Base-by-base conservation (phyloP, 1,140 invertebrate genomes). In the Aethina tumida region DNA sequence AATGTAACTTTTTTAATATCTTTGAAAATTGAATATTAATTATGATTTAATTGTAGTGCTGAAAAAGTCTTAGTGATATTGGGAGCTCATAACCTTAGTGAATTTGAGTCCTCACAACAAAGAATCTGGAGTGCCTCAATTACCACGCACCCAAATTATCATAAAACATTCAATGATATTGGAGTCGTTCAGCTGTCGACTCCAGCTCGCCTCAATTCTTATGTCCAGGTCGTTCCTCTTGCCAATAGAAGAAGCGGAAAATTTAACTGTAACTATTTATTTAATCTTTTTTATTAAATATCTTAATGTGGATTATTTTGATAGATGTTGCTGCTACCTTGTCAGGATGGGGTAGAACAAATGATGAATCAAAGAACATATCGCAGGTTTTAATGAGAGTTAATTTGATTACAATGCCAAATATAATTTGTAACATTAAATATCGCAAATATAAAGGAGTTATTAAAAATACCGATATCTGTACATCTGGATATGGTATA, bases 31-130 rank as follows among this genome's bases (percentile, higher is more conserved):
- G n/a, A n/a, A n/a, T n/a, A n/a, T n/a, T n/a, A n/a, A n/a, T n/a
- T n/a, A n/a, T n/a, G n/a, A n/a, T n/a, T n/a, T n/a, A n/a, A n/a
- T n/a, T n/a, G n/a, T n/a, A n/a, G n/a, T n/a, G n/a, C n/a, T n/a
- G n/a, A n/a, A n/a, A n/a, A n/a, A n/a, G n/a, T n/a, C n/a, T n/a
- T n/a, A n/a, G n/a, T n/a, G n/a, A 63, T 67, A 30, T 43, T 69
- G 5, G 68, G 68, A 2, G 66, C 66, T 20, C 66, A 68, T 32
- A 64, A 63, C 34, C 60, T 69, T 25, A 60, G 66, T 15, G 49
- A 54, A 37, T 52, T 55, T 33, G 63, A 67, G 43, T 48, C 49
- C n/a, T 41, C 41, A 2, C 48, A 47, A 27, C 32, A 61, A 2
- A 52, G 54, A 48, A 50, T 65, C 30, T 50, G 53, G 17, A 55